Base-by-base conservation (phyloP, 2,797 vertebrate genomes). In the Basileuterus tristriatus region DNA sequence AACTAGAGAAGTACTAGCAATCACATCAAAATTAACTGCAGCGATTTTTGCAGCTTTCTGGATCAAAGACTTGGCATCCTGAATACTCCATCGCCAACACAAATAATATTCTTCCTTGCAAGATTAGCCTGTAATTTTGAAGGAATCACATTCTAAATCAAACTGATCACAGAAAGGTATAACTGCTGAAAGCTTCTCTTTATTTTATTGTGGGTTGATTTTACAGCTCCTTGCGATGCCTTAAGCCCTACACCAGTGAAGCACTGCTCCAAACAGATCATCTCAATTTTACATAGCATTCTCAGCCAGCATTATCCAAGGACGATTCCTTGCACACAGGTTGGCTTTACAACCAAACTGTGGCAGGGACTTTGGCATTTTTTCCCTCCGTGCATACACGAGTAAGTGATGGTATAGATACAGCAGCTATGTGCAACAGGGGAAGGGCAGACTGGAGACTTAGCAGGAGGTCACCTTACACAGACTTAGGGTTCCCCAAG, bases 351-450 rank as follows among this genome's bases (percentile, higher is more conserved):
- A 46, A 2, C 75, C 20, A 3, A 7, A 9, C 55, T 22, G 34
- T 3, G 17, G 9, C 39, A 49, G 22, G 7, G 15, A 55, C 22
- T 26, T 36, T 1, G 16, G 24, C 22, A 21, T 15, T 9, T 15
- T 10, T 14, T 0, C 0, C 12, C 30, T 1, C 0, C 0, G 0
- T 8, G 13, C 3, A 0, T 13, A 30, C 14, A 58, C 5, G 9
- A n/a, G 11, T 17, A 23, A 41, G 8, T 5, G 15, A 19, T 2
- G 53, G 14, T 46, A 10, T 27, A 87, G 92, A 62, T 6, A 7
- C 50, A 86, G 32, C 4, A 80, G 41, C 72, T 47, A 3, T 3
- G 23, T 17, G 3, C 14, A 44, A 24, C 16, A n/a, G 12, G 1
- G 15, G 23, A 37, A 47, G 27, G 34, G 21, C 15, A 55, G 29